A percentile compares a stretch with the other conserved stretches of the same genome.
phyloP scores from a whole-genome alignment of 2,797 vertebrate genomes.

The Paguma larvata region DNA sequence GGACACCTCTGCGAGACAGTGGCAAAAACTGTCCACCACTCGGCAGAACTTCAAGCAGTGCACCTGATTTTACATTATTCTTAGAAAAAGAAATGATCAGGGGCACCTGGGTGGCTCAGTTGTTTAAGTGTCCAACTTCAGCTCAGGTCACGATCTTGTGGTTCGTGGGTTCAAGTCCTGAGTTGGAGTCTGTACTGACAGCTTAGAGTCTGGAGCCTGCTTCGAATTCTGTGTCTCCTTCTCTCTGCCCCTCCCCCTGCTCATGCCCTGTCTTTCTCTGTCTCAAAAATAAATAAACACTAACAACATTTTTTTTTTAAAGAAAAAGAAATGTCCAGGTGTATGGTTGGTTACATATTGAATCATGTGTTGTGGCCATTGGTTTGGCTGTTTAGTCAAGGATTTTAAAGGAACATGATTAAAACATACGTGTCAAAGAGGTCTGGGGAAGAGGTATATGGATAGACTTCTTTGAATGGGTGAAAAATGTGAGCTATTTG shows the following conservation, averaged over 20 bases:
- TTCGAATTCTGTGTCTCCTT: no score
- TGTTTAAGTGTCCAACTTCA: no score
- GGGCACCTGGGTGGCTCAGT: no score
- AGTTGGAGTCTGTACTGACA: no score
- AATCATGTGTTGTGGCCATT: accelerated
- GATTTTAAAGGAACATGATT: neutral
- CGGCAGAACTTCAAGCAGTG: neutral
- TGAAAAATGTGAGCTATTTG: neutral
- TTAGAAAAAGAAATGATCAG: neutral
- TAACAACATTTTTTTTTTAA: no score
- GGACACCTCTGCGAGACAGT: neutral
- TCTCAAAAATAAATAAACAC: no score
- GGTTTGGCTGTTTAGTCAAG: neutral
- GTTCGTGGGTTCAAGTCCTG: no score
- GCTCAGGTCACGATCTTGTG: no score
- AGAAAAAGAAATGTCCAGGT: neutral
- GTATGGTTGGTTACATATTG: neutral
- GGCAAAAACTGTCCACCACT: neutral
- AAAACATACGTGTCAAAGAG: neutral
- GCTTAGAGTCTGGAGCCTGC: no score
- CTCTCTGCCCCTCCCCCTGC: no score
- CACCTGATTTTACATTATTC: neutral
- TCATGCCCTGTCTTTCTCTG: no score
- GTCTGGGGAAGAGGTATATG: neutral
- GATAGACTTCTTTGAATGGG: neutral